Evolutionary conservation across 2,797 vertebrate species (phyloP).

Genomic region (Epinephelus coioides): DNA sequence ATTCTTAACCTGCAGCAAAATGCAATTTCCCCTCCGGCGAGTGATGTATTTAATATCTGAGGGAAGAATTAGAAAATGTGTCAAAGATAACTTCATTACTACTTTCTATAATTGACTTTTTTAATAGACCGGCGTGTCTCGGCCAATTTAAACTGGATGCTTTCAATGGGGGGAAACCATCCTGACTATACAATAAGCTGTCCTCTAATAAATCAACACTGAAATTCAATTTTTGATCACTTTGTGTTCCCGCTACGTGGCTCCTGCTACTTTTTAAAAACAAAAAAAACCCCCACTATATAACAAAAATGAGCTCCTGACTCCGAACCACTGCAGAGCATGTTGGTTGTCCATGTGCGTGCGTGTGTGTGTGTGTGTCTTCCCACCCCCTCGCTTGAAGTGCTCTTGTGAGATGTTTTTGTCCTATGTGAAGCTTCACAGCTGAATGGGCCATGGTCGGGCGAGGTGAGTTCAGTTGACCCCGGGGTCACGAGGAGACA

Average conservation of each 20-base stretch:
- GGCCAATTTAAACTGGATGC: not conserved
- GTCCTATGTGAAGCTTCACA: conserved; percentile 72
- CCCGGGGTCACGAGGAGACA: conserved; percentile 80
- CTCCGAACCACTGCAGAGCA: conserved; percentile 44
- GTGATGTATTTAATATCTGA: conserved; percentile 28
- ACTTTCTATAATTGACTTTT: conserved; percentile 44
- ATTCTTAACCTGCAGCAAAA: conserved; percentile 58
- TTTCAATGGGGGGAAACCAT: conserved; percentile 9
- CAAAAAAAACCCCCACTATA: conserved; percentile 14
- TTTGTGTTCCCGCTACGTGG: not conserved
- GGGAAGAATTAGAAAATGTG: conserved; percentile 45
- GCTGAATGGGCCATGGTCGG: conserved; percentile 77
- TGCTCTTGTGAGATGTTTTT: conserved; percentile 77
- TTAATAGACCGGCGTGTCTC: conserved; percentile 28
- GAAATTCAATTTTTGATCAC: not conserved
- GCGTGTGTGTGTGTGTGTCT: conserved; percentile 25
- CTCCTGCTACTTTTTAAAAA: conserved; percentile 7
- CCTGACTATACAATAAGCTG: not conserved
- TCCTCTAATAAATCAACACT: not conserved
- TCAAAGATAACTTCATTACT: conserved; percentile 54
- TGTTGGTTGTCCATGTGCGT: conserved; percentile 27
- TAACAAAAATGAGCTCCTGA: conserved; percentile 44
- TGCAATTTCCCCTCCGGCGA: conserved; percentile 38
- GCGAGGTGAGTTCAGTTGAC: conserved; percentile 83
- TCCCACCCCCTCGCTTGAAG: conserved; percentile 65